A percentile compares a stretch with the other conserved stretches of the same genome.
These are phyloP conservation scores for Artibeus jamaicensis DNA, from an alignment of 2,797 vertebrate genomes.

Conservation along the genomic window DNA sequence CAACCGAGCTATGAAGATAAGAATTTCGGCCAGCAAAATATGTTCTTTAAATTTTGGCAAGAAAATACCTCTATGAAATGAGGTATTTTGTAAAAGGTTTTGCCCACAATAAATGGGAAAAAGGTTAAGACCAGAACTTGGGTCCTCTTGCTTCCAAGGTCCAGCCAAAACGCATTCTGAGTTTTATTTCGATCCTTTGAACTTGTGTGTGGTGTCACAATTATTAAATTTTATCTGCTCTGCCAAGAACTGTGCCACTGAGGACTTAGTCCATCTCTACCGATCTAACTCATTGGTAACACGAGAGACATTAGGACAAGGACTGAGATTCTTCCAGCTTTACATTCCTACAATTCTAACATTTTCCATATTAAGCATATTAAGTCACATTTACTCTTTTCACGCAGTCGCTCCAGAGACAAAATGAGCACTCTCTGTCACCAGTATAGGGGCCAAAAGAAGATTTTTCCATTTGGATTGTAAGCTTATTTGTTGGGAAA, in stretches of 20 bases:
- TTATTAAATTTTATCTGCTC: neutral
- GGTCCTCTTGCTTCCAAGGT: neutral
- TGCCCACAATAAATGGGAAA: neutral
- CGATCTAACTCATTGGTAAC: neutral
- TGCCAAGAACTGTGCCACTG: neutral
- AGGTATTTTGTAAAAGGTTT: neutral
- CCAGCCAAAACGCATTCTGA: neutral
- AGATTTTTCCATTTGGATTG: neutral
- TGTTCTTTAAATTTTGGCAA: conserved; percentile 56
- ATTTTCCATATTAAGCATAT: neutral
- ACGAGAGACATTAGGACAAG: neutral
- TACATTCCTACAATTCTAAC: neutral
- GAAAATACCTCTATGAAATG: neutral
- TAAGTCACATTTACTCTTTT: neutral
- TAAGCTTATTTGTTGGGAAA: neutral
- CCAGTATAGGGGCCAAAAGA: neutral
- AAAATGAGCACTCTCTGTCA: neutral
- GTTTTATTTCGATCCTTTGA: neutral
- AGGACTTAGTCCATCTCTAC: neutral
- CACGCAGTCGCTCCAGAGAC: neutral
- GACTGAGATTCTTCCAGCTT: neutral
- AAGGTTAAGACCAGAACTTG: neutral
- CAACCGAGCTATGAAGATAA: conserved; percentile 40
- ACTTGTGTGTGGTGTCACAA: neutral
- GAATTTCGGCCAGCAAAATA: conserved; percentile 37